Evolutionary conservation across 2,113 vertebrate genomes (phyloP).

Genomic region (Cyanoliseus patagonus): DNA sequence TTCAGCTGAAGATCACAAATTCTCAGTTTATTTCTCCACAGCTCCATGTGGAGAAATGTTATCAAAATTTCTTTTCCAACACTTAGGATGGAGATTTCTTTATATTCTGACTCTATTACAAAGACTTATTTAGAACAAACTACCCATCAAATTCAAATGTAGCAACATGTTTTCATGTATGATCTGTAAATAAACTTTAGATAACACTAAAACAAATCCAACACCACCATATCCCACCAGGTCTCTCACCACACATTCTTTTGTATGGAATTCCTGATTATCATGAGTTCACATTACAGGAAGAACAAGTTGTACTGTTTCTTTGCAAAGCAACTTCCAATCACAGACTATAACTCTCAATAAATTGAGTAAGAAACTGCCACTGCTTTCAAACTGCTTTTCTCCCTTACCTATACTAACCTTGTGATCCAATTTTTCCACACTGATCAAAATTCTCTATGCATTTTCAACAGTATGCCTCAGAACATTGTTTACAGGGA

Average conservation of each 20-base stretch:
- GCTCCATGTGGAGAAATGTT: background rate
- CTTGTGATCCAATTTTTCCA: background rate
- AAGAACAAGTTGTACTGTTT: constrained; percentile 5
- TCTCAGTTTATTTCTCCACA: constrained; percentile 26
- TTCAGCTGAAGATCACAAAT: constrained; percentile 9
- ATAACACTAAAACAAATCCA: constrained; percentile 12
- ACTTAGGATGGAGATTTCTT: background rate
- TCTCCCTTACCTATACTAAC: background rate
- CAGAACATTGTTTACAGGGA: background rate
- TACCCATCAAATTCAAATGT: background rate
- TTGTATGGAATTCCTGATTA: background rate
- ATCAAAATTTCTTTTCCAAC: background rate
- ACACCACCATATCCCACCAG: background rate
- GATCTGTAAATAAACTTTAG: constrained; percentile 25
- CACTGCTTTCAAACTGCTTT: background rate
- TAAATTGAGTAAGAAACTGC: background rate
- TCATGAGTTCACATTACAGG: background rate
- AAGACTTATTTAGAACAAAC: constrained; percentile 25
- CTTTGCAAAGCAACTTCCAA: constrained; percentile 16
- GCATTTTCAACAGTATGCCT: background rate
- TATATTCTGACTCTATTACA: background rate
- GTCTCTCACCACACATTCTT: background rate
- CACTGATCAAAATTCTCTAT: background rate
- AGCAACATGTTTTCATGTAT: background rate
- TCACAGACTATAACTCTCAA: background rate